Base-by-base conservation (phyloP, 2,888 invertebrate genomes). In the Agrotis exclamationis region DNA sequence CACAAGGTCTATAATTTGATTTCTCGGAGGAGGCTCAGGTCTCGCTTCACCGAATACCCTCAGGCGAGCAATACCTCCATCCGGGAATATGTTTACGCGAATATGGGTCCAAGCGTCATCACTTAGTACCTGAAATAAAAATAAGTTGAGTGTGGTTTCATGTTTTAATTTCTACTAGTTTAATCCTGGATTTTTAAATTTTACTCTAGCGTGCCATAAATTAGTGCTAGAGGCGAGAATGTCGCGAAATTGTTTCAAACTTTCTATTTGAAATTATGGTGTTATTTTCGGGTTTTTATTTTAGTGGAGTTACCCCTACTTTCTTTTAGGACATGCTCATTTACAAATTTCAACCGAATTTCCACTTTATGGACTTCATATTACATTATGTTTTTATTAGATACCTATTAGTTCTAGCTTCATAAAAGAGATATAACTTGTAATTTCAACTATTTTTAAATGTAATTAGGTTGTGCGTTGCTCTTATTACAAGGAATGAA, bases 61-160 rank as follows among this genome's bases (percentile, higher is more conserved):
- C 0, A 97, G 90, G 53, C 97, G 93, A 0, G 97, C 97, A 6
- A 97, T 96, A 2, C 97, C 97, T 20, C 97, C 97, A 81, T 97
- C 97, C 0, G 97, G 97, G 85, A 93, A 97, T 18, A 97, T 96
- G 84, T 97, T 97, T 7, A 97, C 90, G 6, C 97, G 93, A 7
- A 97, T 90, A 82, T 97, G 97, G 0, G 97, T 97, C 93, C 95
- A 97, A 0, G 93, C 89, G 63, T 96, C 95, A 58, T 96, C 95
- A 67, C 94, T 96, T 0, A 95, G 82, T 1, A 96, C 94, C 93
- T 96, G 76, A 14, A 74, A 82, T 47, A 70, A 75, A 69, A 71
- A 44, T 51, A 70, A 22, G 14, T 53, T 59, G 44, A 64, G 53
- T 82, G 44, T 60, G 65, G 39, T 72, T 68, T 4, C 64, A 39